These are phyloP conservation scores for Cyrtodaria siliqua DNA, from an alignment of 2,888 invertebrate genomes.

Conservation along the genomic window DNA sequence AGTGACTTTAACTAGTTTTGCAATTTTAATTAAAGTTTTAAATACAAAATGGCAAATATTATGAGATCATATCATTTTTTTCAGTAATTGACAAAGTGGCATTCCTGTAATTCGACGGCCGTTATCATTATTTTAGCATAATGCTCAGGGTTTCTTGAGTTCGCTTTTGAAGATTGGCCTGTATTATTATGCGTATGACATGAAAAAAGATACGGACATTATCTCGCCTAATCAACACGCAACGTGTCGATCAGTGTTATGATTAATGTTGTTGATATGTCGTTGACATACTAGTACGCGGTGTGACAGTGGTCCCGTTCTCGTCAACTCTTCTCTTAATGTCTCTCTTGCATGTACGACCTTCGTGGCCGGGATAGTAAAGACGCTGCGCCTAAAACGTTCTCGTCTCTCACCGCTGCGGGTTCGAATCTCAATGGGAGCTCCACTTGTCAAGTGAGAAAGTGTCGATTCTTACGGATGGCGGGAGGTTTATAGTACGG, in stretches of 20 bases:
- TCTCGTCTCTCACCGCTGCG: no score
- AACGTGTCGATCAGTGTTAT: constrained; percentile 9
- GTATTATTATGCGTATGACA: constrained; percentile 20
- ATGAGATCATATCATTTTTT: constrained; percentile 1
- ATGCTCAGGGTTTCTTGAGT: constrained; percentile 29
- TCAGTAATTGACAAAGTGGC: background rate
- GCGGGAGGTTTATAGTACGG: no score
- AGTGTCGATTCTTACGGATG: no score
- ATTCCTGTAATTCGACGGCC: constrained; percentile 5
- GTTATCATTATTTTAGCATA: constrained; percentile 12
- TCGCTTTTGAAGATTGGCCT: constrained; percentile 24
- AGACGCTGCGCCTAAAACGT: no score
- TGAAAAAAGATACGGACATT: constrained; percentile 27
- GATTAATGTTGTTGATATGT: background rate
- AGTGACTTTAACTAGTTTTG: constrained; percentile 3
- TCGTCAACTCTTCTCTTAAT: no score
- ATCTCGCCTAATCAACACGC: constrained; percentile 35
- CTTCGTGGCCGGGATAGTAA: no score
- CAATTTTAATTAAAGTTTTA: background rate
- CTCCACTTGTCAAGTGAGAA: no score
- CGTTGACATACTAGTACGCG: background rate
- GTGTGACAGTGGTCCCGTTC: background rate
- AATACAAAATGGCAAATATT: no score
- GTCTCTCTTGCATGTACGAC: no score
- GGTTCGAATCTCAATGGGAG: no score